Conservation (phyloP, 2,888 invertebrate genomes). For the Lasioglossum figueresi region DNA sequence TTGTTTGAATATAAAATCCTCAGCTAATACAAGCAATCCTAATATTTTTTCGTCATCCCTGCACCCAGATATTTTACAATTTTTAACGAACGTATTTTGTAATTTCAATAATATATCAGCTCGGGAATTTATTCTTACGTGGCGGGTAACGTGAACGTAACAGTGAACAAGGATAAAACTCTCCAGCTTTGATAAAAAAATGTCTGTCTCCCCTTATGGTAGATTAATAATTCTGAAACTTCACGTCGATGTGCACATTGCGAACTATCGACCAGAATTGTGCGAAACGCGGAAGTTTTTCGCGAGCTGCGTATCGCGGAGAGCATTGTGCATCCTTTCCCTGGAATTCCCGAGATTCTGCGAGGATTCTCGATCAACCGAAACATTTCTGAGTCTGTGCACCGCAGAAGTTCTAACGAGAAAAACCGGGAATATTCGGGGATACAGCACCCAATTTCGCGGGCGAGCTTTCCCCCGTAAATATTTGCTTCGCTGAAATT, state of each 20-base stretch:
- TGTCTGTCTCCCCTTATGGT: neutral
- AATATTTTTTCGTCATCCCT: no score
- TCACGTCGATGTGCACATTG: neutral
- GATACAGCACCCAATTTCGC: neutral
- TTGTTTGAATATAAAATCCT: no score
- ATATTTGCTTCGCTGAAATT: neutral
- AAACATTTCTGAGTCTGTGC: neutral
- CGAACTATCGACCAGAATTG: neutral
- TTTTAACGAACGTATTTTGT: neutral
- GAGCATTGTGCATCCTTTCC: neutral
- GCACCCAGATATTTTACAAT: neutral
- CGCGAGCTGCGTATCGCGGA: neutral
- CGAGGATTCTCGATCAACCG: neutral
- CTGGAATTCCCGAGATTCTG: neutral
- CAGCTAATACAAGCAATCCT: no score
- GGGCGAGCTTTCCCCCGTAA: neutral
- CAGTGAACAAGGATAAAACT: neutral
- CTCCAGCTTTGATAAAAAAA: neutral
- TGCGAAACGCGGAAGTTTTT: neutral
- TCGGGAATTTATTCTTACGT: neutral
- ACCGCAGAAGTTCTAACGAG: neutral
- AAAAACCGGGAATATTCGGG: neutral
- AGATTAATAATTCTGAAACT: neutral
- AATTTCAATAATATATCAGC: neutral
- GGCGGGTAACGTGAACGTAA: no score